A percentile compares a stretch with the other conserved stretches of the same genome.
Conservation (phyloP, 1,140 invertebrate genomes). For the Leptopilina clavipes region DNA sequence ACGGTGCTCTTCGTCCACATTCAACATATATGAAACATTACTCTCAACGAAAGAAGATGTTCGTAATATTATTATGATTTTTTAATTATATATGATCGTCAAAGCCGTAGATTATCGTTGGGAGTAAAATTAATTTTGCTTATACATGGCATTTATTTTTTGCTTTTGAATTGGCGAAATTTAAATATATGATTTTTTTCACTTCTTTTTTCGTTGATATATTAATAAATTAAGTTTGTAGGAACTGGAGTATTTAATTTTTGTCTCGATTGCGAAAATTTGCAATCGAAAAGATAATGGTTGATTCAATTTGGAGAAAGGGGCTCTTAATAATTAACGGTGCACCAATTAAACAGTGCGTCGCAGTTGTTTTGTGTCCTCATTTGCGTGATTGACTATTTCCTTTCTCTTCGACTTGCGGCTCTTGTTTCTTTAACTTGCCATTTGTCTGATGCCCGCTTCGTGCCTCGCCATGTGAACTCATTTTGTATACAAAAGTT, state of each 20-base stretch:
- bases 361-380: slow-evolving; percentile 49
- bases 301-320: slow-evolving; percentile 41
- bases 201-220: no score
- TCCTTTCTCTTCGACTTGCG: slow-evolving; percentile 40
- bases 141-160: no score
- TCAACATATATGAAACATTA: slow-evolving; percentile 47
- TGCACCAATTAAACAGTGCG: not conserved
- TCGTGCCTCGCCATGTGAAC: slow-evolving; percentile 7
- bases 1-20: not conserved
- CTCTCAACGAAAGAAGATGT: slow-evolving; percentile 43
- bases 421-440: slow-evolving; percentile 31
- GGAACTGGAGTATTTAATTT: no score
- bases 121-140: no score
- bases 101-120: not conserved
- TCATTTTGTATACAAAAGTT: slow-evolving; percentile 17
- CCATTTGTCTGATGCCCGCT: slow-evolving; percentile 38
- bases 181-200: no score
- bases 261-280: not conserved
- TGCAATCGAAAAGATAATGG: slow-evolving; percentile 39
- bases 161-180: no score
- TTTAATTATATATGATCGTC: not conserved
- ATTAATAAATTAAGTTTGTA: no score
- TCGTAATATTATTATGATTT: slow-evolving; percentile 51
- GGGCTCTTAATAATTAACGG: slow-evolving; percentile 53
- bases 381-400: slow-evolving; percentile 56